Conservation (phyloP, 2,797 vertebrate genomes). For the Eospalax fontanierii region DNA sequence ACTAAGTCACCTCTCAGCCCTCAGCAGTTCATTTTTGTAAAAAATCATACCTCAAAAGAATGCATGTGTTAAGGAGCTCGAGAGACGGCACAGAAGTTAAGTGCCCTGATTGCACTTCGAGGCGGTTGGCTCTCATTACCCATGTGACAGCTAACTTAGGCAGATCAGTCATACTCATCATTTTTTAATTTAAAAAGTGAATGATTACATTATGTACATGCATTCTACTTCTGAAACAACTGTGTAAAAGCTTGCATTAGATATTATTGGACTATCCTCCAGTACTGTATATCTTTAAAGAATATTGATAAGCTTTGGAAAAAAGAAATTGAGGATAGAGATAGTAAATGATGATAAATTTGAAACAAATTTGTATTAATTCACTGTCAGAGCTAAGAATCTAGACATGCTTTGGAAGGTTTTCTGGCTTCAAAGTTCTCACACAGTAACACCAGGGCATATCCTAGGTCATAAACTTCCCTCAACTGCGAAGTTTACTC, state of each 20-base stretch:
- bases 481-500: neutral
- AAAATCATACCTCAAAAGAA: constrained; percentile 43
- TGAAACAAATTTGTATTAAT: neutral
- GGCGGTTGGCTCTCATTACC: too few species aligned
- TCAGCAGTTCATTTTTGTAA: constrained; percentile 4
- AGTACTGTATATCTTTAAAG: neutral
- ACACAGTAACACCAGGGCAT: neutral
- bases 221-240: constrained; percentile 13
- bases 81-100: too few species aligned
- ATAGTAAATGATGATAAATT: neutral
- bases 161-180: too few species aligned
- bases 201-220: neutral
- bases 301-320: neutral
- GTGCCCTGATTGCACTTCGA: too few species aligned
- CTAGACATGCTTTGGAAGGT: neutral
- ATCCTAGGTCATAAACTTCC: neutral
- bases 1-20: neutral
- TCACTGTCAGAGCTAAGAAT: neutral
- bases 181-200: too few species aligned
- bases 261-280: neutral
- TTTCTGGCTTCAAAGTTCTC: neutral
- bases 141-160: too few species aligned
- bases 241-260: neutral
- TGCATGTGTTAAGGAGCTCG: neutral
- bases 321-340: neutral